Percentiles rank a stretch among this genome's conserved stretches.
Conservation (phyloP, 2,888 invertebrate genomes). For the Apeira syringaria region DNA sequence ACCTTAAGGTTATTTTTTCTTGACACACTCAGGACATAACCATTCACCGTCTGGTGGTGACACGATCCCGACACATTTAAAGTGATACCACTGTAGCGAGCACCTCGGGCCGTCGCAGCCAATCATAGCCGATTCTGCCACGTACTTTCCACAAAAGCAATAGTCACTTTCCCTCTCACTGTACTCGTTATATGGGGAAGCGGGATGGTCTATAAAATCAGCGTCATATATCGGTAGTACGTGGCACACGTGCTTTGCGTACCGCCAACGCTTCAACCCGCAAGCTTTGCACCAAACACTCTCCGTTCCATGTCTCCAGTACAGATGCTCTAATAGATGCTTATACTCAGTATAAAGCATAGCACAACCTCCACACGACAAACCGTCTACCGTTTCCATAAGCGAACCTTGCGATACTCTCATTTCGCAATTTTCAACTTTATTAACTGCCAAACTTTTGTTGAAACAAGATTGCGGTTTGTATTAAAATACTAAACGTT, state of each 20-base stretch:
- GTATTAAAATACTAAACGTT: constrained; percentile 4
- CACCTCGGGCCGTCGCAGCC: constrained; percentile 60
- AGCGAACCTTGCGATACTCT: constrained; percentile 36
- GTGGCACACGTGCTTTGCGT: constrained; percentile 57
- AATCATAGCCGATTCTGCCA: constrained; percentile 54
- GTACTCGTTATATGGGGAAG: constrained; percentile 24
- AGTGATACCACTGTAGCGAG: constrained; percentile 60
- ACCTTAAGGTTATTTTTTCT: constrained; percentile 18
- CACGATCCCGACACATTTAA: constrained; percentile 55
- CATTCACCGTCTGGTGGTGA: constrained; percentile 58
- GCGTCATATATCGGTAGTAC: constrained; percentile 49
- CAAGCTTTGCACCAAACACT: constrained; percentile 53
- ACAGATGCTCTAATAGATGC: constrained; percentile 59
- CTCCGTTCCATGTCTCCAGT: constrained; percentile 67
- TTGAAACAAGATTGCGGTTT: constrained; percentile 26
- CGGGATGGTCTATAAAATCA: constrained; percentile 32
- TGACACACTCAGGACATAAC: constrained; percentile 55
- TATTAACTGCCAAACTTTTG: constrained; percentile 36
- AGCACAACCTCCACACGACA: constrained; percentile 53
- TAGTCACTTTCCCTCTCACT: constrained; percentile 42
- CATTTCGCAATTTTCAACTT: constrained; percentile 36
- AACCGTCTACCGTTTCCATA: constrained; percentile 29
- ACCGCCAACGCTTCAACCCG: constrained; percentile 51
- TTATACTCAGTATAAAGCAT: constrained; percentile 56
- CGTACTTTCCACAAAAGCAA: constrained; percentile 55